Conservation (phyloP, 1,140 invertebrate species). For the Paraescarpia echinospica region DNA sequence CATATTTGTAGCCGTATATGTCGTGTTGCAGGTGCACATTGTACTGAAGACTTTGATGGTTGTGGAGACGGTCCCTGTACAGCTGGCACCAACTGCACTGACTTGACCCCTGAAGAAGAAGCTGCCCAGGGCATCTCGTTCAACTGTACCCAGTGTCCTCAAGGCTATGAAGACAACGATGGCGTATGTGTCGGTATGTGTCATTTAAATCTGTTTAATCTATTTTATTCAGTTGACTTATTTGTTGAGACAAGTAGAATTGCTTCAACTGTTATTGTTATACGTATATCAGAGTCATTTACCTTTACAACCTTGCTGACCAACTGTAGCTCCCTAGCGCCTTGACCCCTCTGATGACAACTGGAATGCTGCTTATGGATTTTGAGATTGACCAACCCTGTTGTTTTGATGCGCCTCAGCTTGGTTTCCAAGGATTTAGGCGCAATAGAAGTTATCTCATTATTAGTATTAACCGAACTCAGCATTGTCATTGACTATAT, state of each 20-base stretch:
- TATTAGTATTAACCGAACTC: background rate
- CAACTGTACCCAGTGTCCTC: background rate
- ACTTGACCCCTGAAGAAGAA: constrained; percentile 6
- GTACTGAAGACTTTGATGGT: background rate
- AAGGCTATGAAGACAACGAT: background rate
- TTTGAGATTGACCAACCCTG: too few relatives aligned
- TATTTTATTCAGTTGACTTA: background rate
- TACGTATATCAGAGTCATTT: background rate
- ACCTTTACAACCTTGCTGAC: too few relatives aligned
- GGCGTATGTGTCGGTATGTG: background rate
- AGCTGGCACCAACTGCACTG: background rate
- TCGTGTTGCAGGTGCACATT: background rate
- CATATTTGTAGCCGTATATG: background rate
- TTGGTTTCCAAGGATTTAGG: too few relatives aligned
- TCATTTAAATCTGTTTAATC: background rate
- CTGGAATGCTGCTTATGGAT: too few relatives aligned
- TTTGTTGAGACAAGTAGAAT: background rate
- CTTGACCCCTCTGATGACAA: too few relatives aligned
- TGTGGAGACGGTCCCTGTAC: background rate
- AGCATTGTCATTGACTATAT: background rate
- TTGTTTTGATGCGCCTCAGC: too few relatives aligned
- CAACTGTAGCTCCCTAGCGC: too few relatives aligned
- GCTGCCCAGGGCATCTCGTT: background rate
- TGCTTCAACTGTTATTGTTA: background rate
- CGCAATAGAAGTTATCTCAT: too few relatives aligned